These are phyloP conservation scores for Drosophila limbata DNA, from an alignment of 2,888 invertebrate genomes.

Conservation along the genomic window DNA sequence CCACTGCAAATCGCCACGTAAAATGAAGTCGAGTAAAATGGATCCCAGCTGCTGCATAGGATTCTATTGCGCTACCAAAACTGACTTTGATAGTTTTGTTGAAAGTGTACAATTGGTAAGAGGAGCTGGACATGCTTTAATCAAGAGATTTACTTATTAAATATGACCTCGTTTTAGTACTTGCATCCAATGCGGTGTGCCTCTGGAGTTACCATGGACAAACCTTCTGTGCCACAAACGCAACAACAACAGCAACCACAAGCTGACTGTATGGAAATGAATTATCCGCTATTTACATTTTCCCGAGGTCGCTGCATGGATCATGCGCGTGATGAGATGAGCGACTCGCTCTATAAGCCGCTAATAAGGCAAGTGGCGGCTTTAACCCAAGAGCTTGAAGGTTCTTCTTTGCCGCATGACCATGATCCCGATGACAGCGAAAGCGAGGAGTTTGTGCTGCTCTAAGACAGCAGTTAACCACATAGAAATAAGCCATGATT, in stretches of 20 bases:
- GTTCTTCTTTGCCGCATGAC: conserved; percentile 78
- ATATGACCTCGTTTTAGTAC: conserved; percentile 82
- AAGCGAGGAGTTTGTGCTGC: conserved; percentile 90
- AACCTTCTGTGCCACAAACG: conserved; percentile 34
- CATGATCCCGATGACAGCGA: conserved; percentile 88
- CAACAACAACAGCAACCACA: conserved; percentile 54
- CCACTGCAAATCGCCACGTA: conserved; percentile 94
- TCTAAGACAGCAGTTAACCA: conserved; percentile 83
- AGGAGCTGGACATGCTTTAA: not conserved
- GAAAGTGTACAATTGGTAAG: conserved; percentile 89
- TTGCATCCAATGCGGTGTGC: conserved; percentile 86
- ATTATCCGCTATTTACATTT: conserved; percentile 93
- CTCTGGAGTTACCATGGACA: conserved; percentile 76
- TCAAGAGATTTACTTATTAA: not conserved
- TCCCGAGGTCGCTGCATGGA: conserved; percentile 90
- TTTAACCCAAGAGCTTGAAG: conserved; percentile 87
- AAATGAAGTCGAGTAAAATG: conserved; percentile 93
- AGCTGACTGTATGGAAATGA: conserved; percentile 85
- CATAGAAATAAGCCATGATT: conserved; percentile 18
- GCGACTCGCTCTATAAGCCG: conserved; percentile 86
- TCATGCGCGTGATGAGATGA: conserved; percentile 79
- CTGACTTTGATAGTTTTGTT: conserved; percentile 91
- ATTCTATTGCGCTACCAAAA: conserved; percentile 92
- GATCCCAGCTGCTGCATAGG: conserved; percentile 97
- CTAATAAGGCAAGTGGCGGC: conserved; percentile 87